Conservation (phyloP, 1,140 invertebrate genomes). For the Thrips palmi region DNA sequence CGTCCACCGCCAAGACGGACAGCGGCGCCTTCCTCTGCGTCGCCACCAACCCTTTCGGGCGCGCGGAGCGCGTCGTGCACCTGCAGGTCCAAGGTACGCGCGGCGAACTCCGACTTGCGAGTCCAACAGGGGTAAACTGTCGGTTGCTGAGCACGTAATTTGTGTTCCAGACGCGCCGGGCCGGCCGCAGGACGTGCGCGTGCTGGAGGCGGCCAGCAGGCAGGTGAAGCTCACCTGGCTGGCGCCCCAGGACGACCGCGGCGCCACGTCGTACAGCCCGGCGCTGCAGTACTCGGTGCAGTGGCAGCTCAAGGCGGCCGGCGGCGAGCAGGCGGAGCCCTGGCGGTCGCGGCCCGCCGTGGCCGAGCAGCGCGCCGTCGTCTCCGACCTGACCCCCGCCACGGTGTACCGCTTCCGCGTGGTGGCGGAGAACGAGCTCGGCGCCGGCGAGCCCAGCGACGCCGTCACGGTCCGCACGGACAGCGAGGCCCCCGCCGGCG, state of each 20-base stretch:
- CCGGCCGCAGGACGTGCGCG: slow-evolving; percentile 36
- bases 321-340: slow-evolving; percentile 10
- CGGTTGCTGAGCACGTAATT: not conserved
- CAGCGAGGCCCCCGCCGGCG: slow-evolving; percentile 33
- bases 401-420: slow-evolving; percentile 30
- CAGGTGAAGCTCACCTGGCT: slow-evolving; percentile 38
- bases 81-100: slow-evolving; percentile 41
- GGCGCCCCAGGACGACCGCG: slow-evolving; percentile 26
- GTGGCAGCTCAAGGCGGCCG: slow-evolving; percentile 29
- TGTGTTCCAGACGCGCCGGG: slow-evolving; percentile 35
- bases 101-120: not conserved
- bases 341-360: slow-evolving; percentile 19
- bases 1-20: slow-evolving; percentile 38
- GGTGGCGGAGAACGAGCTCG: slow-evolving; percentile 29
- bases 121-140: not conserved
- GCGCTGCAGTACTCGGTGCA: slow-evolving; percentile 40
- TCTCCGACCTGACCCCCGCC: slow-evolving; percentile 28
- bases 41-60: slow-evolving; percentile 46
- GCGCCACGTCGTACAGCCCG: slow-evolving; percentile 22
- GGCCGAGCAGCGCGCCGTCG: slow-evolving; percentile 18
- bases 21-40: slow-evolving; percentile 47
- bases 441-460: slow-evolving; percentile 27
- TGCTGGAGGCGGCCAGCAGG: slow-evolving; percentile 34
- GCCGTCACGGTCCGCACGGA: slow-evolving; percentile 24
- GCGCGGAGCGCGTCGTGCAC: slow-evolving; percentile 40